Evolutionary conservation across 2,888 invertebrate species (phyloP), one percentile per base, ranked within the genome.

Genomic region (Calephelis perditalis): DNA sequence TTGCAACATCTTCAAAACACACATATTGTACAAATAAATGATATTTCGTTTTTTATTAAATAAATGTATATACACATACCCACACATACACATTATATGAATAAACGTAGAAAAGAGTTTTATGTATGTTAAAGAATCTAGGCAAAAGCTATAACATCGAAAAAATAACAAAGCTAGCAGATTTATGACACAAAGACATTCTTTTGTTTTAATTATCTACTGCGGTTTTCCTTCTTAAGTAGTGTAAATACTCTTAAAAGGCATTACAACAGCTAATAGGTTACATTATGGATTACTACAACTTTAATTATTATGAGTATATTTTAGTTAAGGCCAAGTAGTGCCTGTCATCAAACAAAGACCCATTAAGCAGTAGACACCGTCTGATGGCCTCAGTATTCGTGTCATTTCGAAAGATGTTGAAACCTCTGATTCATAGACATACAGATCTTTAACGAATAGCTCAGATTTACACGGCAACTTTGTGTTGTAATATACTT

Each of bases 401-500:
- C 49, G 43, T 65, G 62, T 63, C 60, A 59, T 63, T 65, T 63
- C 56, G 60, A 56, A 61, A 56, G 56, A 63, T 65, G 62, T 62
- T 61, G 61, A 65, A 63, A 66, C 56, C 35, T 52, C 61, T 62
- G 59, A 66, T 57, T 65, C 63, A 62, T 57, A 61, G 49, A 52
- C 49, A 35, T 12, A 47, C 62, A 45, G 40, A 61, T 60, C 57
- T 63, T 62, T 47, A 64, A 56, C 61, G 40, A 62, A 61, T 62
- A 57, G 60, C 56, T 58, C 59, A 59, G 61, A 59, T 59, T 62
- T 40, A 40, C 40, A 63, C 60, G 56, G 63, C 66, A 64, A 63
- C 47, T 60, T 66, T 47, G 59, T 67, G 67, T 68, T 61, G 68
- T 66, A 71, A 69, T 4, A 26, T 26, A 26, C 26, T 26, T 26